Evolutionary conservation across 2,797 vertebrate species (phyloP).

Genomic region (Eulemur albifrons): DNA sequence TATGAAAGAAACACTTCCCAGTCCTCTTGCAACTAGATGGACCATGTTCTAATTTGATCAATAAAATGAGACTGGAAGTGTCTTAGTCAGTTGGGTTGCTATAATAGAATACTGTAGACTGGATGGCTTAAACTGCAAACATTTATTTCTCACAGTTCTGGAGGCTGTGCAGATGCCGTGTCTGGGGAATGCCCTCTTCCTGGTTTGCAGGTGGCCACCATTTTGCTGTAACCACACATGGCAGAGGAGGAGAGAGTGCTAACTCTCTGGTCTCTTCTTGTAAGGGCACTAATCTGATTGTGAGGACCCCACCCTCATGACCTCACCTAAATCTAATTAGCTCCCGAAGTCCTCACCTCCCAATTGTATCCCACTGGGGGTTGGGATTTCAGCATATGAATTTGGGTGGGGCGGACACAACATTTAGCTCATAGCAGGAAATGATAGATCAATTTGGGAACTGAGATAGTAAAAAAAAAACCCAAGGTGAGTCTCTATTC

Average conservation of each 20-base stretch:
- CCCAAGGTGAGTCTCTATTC: background rate
- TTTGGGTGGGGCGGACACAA: background rate
- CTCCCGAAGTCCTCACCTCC: background rate
- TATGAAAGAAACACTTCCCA: background rate
- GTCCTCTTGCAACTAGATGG: background rate
- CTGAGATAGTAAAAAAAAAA: background rate
- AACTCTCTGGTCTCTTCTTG: background rate
- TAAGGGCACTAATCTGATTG: background rate
- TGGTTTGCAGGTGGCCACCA: background rate
- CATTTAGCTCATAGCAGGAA: background rate
- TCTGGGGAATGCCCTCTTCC: background rate
- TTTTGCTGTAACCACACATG: background rate
- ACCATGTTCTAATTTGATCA: background rate
- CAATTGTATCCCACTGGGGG: background rate
- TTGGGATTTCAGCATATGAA: background rate
- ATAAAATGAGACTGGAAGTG: background rate
- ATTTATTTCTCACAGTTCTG: background rate
- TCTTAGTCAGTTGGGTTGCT: background rate
- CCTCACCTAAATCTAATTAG: too few species aligned
- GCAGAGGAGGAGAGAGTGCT: background rate
- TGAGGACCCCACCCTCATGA: background rate
- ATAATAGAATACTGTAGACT: background rate
- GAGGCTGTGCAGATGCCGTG: background rate
- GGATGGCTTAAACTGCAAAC: background rate
- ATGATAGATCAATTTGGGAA: background rate